These are phyloP conservation scores for Calameuta idolon DNA, from an alignment of 2,888 invertebrate genomes.

Conservation along the genomic window DNA sequence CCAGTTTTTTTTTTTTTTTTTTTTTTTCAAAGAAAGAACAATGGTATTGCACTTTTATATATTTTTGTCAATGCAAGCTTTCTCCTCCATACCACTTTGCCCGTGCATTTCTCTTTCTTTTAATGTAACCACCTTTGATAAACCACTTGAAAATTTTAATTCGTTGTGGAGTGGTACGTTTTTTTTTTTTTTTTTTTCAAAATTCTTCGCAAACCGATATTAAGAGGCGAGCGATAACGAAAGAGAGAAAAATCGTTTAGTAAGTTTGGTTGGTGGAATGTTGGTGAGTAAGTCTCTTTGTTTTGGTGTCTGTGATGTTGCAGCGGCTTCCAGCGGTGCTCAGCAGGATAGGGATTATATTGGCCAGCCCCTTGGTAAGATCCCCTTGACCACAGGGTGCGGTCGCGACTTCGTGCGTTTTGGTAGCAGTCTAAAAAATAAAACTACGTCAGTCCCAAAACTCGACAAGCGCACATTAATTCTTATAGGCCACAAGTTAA, in stretches of 20 bases:
- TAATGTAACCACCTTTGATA: slow-evolving; percentile 3
- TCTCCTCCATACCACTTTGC: slow-evolving; percentile 18
- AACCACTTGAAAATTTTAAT: not conserved
- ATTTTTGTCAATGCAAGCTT: not conserved
- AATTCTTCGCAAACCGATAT: not conserved
- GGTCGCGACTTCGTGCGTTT: slow-evolving; percentile 46
- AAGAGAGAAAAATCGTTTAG: slow-evolving; percentile 45
- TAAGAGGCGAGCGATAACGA: not conserved
- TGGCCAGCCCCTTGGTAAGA: slow-evolving; percentile 96
- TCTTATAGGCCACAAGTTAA: not conserved
- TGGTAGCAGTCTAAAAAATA: slow-evolving; percentile 6
- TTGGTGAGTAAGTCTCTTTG: slow-evolving; percentile 67
- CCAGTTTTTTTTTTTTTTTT: not conserved
- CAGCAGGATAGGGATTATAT: slow-evolving; percentile 96
- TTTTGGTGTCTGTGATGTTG: slow-evolving; percentile 70
- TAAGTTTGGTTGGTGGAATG: slow-evolving; percentile 62
- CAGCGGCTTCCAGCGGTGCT: slow-evolving; percentile 96
- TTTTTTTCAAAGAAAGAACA: not conserved
- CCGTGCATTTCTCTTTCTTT: slow-evolving; percentile 9
- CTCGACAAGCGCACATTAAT: not conserved
- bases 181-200: slow-evolving; percentile 7
- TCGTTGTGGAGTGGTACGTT: not conserved
- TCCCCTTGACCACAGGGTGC: slow-evolving; percentile 50
- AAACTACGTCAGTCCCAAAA: not conserved
- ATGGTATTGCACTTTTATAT: not conserved